These are phyloP conservation scores for Clarias platycephalus DNA, from an alignment of 2,797 vertebrate species.

Conservation along the genomic window DNA sequence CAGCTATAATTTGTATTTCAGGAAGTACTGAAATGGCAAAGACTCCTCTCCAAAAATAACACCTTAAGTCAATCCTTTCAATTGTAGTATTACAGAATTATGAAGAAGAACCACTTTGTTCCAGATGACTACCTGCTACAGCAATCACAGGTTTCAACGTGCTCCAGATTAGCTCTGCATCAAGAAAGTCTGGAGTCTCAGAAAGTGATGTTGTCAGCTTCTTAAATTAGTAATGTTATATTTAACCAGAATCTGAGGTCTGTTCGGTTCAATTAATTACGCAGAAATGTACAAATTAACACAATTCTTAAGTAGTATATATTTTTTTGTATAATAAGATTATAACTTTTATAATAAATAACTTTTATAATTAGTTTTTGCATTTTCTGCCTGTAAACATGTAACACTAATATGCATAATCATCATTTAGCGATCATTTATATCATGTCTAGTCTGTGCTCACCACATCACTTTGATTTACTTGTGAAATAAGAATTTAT, in stretches of 20 bases:
- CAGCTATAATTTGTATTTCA: constrained; percentile 25
- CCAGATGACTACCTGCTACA: not conserved
- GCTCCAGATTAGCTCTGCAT: too few species aligned
- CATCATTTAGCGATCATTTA: constrained; percentile 47
- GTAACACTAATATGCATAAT: constrained; percentile 64
- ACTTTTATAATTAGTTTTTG: constrained; percentile 7
- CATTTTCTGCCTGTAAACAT: constrained; percentile 53
- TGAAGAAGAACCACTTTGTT: too few species aligned
- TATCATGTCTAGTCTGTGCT: constrained; percentile 58
- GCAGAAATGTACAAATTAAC: not conserved
- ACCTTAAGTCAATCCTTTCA: constrained; percentile 42
- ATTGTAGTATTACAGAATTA: constrained; percentile 14
- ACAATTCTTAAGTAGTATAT: not conserved
- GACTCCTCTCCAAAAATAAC: constrained; percentile 5
- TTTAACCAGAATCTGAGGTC: not conserved
- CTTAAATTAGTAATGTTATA: not conserved
- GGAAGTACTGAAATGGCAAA: constrained; percentile 39
- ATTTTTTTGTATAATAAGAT: not conserved
- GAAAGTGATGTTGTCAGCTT: not conserved
- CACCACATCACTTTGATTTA: constrained; percentile 57
- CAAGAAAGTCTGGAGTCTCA: not conserved
- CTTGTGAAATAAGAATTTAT: constrained; percentile 63
- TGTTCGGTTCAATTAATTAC: not conserved
- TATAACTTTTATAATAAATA: too few species aligned
- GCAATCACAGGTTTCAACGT: not conserved